Percentiles rank a stretch among this genome's conserved stretches.
Evolutionary conservation across 2,888 invertebrate genomes (phyloP).

Genomic region (Unio delphinus): DNA sequence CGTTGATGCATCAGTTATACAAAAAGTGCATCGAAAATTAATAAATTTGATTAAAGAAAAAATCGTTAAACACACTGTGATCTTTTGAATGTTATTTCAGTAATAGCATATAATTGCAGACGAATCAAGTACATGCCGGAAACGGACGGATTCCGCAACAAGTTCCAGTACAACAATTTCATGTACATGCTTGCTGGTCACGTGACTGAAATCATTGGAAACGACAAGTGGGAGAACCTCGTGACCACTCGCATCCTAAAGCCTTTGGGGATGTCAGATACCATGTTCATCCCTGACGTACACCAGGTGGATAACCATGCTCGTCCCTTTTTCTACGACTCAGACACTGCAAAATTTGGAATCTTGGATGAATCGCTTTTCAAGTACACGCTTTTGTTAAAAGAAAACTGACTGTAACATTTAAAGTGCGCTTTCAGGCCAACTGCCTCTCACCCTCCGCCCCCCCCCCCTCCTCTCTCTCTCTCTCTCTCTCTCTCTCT

Average conservation of each 20-base stretch:
- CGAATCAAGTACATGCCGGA: slow-evolving; percentile 29
- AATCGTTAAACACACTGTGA: no score
- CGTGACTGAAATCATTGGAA: slow-evolving; percentile 29
- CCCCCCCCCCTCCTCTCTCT: no score
- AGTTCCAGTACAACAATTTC: slow-evolving; percentile 32
- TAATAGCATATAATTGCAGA: slow-evolving; percentile 13
- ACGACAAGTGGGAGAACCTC: slow-evolving; percentile 27
- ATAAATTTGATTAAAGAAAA: no score
- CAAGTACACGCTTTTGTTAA: not conserved
- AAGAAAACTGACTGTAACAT: no score
- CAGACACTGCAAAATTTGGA: not conserved
- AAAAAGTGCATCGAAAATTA: no score
- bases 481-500: no score
- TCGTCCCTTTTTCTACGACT: slow-evolving; percentile 22
- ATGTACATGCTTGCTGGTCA: slow-evolving; percentile 32
- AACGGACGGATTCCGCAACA: slow-evolving; percentile 22
- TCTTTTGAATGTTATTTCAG: no score
- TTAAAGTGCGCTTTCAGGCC: no score
- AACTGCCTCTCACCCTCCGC: no score
- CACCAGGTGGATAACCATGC: slow-evolving; percentile 7
- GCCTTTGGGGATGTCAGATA: slow-evolving; percentile 28
- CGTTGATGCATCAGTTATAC: no score
- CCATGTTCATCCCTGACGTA: slow-evolving; percentile 16
- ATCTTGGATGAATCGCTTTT: slow-evolving; percentile 8
- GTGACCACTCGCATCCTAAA: slow-evolving; percentile 21